phyloP scores from a whole-genome alignment of 1,140 invertebrate species.

The Drosophila teissieri region DNA sequence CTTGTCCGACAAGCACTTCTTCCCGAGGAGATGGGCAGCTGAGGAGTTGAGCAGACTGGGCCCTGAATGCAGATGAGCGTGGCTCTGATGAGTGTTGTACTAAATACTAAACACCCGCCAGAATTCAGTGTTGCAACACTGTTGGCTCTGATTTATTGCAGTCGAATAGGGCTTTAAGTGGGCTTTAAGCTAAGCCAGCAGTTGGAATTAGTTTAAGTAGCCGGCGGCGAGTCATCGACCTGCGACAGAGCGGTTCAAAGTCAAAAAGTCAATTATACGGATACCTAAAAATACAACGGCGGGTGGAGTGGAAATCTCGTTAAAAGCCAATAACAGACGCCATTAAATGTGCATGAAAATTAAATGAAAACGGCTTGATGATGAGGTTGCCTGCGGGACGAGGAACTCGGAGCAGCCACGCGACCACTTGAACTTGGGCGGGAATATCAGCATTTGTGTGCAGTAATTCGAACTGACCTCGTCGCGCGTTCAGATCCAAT shows the following conservation, averaged over 20 bases:
- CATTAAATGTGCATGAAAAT: conserved; percentile 81
- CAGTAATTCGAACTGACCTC: conserved; percentile 71
- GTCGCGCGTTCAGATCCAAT: conserved; percentile 10
- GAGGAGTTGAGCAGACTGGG: conserved; percentile 39
- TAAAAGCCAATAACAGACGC: conserved; percentile 83
- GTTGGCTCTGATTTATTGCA: conserved; percentile 56
- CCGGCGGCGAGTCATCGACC: conserved; percentile 60
- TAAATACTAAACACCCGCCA: conserved; percentile 52
- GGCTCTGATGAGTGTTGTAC: conserved; percentile 41
- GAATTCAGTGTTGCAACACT: conserved; percentile 46
- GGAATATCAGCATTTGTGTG: conserved; percentile 52
- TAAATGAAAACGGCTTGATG: conserved; percentile 67
- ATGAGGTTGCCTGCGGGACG: conserved; percentile 17
- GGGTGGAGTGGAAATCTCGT: conserved; percentile 75
- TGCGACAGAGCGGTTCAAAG: conserved; percentile 62
- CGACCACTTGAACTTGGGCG: conserved; percentile 77
- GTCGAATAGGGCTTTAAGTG: neutral
- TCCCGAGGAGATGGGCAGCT: conserved; percentile 40
- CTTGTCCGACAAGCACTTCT: conserved; percentile 76
- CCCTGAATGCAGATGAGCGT: conserved; percentile 16
- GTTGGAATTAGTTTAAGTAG: conserved; percentile 34
- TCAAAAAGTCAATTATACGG: conserved; percentile 77
- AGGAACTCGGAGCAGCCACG: conserved; percentile 38
- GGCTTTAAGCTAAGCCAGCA: conserved; percentile 46
- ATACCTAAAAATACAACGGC: conserved; percentile 48